These are phyloP conservation scores for Dendroctonus valens DNA, from an alignment of 1,140 invertebrate genomes.

Conservation along the genomic window DNA sequence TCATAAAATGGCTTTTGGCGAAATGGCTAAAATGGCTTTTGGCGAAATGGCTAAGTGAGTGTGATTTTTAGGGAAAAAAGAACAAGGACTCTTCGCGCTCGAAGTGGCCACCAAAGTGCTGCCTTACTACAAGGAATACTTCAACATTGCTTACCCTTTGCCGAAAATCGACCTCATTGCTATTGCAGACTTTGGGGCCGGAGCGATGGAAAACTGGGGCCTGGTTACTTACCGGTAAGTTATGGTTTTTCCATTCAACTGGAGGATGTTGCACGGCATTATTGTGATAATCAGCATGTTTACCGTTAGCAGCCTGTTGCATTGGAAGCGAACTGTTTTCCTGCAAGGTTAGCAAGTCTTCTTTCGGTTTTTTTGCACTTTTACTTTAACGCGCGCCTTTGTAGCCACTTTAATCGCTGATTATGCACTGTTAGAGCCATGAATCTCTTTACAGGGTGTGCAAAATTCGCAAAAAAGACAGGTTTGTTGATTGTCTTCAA, in stretches of 20 bases:
- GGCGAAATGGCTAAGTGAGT: too few species aligned
- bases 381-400: too few species aligned
- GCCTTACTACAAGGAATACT: conserved; percentile 93
- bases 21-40: too few species aligned
- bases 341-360: too few species aligned
- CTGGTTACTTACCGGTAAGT: conserved; percentile 65
- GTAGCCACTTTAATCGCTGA: too few species aligned
- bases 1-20: not conserved
- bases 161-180: conserved; percentile 96
- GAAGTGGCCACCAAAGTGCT: conserved; percentile 82
- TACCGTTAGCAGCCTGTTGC: too few species aligned
- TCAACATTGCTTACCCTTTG: conserved; percentile 91
- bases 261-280: not conserved
- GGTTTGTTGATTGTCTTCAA: not conserved
- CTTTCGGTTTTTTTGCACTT: too few species aligned
- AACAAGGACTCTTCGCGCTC: conserved; percentile 89
- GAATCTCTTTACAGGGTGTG: too few species aligned
- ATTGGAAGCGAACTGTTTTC: too few species aligned
- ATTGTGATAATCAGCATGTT: too few species aligned
- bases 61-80: conserved; percentile 57
- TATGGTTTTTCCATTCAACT: not conserved
- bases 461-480: too few species aligned
- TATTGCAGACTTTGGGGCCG: conserved; percentile 87
- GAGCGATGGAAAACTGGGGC: conserved; percentile 98
- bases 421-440: too few species aligned